Base-by-base conservation (phyloP, 2,888 invertebrate species). In the Rhorus exstirpatorius region DNA sequence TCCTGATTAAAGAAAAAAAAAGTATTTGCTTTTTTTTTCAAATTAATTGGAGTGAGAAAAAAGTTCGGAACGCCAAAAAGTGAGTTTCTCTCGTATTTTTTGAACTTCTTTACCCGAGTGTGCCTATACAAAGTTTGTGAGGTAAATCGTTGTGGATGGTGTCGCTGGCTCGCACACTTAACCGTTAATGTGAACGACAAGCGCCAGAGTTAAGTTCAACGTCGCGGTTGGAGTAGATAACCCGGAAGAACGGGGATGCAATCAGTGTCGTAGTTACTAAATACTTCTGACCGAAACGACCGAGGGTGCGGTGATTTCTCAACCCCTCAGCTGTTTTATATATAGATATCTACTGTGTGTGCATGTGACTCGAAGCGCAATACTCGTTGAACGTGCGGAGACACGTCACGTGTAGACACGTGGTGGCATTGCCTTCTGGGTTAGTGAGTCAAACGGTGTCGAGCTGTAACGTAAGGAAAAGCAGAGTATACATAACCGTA, bases 221-320 rank as follows among this genome's bases (percentile, higher is more conserved):
- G 46, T 67, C 58, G 67, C 24, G 53, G 8, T 53, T 8, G 51
- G 41, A 53, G 38, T 67, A 21, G 38, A 19, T 53, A 24, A 46
- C 41, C 14, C n/a, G 60, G n/a, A 51, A 72, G 67, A 79, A 63
- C 63, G 71, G 63, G 78, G 14, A 74, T 79, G 26, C 61, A 72
- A 79, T 79, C 72, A 67, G 60, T 68, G 65, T 67, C 67, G 79
- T 60, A 67, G 79, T 79, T 58, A 72, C 67, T 74, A 74, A 72
- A 79, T 58, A 51, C 51, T 72, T 55, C 38, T 65, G 70, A 46
- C 55, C 53, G 63, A 46, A 31, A 44, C 31, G 24, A 70, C 35
- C 49, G 26, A 55, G 8, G 63, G 41, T 41, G 41, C 8, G 41
- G 41, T 3, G 1, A 6, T 41, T 41, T 14, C 49, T 17, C 49